phyloP scores from a whole-genome alignment of 53 echinoderm and acorn worm species.

The Echinarachnius parma region DNA sequence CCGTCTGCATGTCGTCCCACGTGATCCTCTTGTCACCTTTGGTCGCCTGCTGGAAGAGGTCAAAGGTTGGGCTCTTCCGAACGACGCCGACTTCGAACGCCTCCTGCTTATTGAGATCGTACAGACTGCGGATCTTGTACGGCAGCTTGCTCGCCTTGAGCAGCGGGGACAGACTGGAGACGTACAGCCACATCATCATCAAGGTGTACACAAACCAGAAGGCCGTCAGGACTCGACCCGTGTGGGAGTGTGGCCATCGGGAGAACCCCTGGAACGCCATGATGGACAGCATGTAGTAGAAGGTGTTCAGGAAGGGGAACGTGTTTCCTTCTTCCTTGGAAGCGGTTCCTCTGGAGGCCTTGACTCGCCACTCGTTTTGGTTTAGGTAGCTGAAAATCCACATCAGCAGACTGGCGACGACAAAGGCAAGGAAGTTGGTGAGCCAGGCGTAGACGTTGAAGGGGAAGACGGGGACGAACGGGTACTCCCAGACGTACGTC shows the following conservation, averaged over 20 bases:
- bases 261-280: conserved; percentile 69
- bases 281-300: conserved; percentile 70
- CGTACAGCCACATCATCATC: conserved; percentile 66
- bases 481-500: conserved; percentile 79
- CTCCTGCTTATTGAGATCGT: conserved; percentile 64
- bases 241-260: conserved; percentile 62
- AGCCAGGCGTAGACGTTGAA: conserved; percentile 76
- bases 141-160: conserved; percentile 61
- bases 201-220: conserved; percentile 86
- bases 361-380: conserved; percentile 55
- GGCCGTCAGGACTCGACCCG: conserved; percentile 55
- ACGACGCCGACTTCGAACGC: conserved; percentile 70
- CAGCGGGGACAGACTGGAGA: conserved; percentile 49
- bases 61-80: conserved; percentile 67
- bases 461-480: conserved; percentile 76
- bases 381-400: conserved; percentile 63
- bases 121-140: conserved; percentile 50
- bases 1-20: conserved; percentile 62
- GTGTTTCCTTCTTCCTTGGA: conserved; percentile 56
- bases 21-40: conserved; percentile 54
- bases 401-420: conserved; percentile 54
- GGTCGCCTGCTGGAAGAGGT: conserved; percentile 65
- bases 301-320: conserved; percentile 61
- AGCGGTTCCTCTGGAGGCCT: conserved; percentile 50
- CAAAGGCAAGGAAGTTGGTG: conserved; percentile 57